Evolutionary conservation across 2,888 invertebrate genomes (phyloP).

Genomic region (Trichacis sp.): DNA sequence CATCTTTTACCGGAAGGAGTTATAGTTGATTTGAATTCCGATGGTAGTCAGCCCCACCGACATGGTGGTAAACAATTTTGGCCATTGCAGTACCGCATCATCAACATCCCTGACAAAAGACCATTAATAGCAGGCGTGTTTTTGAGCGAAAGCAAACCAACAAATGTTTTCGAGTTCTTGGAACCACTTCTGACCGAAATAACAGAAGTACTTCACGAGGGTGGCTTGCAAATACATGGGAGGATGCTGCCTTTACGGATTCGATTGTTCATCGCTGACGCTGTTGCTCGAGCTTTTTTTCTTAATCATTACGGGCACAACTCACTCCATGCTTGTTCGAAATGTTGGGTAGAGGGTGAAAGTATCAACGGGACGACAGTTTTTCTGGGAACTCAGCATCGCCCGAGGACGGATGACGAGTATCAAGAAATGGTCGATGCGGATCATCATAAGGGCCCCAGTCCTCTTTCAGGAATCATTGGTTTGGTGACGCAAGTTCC

Average conservation of each 20-base stretch:
- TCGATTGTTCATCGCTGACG: conserved; percentile 25
- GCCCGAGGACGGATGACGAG: not conserved
- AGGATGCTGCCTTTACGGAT: conserved; percentile 12
- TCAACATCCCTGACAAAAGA: conserved; percentile 11
- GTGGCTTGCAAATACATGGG: conserved; percentile 13
- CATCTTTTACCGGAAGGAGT: no score
- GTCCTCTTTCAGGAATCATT: not conserved
- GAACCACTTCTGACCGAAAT: conserved; percentile 19
- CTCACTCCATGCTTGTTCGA: conserved; percentile 21
- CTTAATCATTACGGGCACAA: conserved; percentile 15
- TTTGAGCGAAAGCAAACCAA: conserved; percentile 11
- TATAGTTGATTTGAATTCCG: not conserved
- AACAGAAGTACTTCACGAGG: conserved; percentile 6
- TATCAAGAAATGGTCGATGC: not conserved
- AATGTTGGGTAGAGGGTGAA: conserved; percentile 22
- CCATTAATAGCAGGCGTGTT: conserved; percentile 24
- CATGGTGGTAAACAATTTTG: conserved; percentile 2
- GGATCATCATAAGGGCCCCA: not conserved
- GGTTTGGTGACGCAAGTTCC: not conserved
- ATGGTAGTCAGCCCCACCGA: not conserved
- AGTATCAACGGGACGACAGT: not conserved
- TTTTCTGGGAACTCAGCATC: not conserved
- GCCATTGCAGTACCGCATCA: conserved; percentile 12
- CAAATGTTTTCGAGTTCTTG: conserved; percentile 16
- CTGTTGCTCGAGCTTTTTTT: conserved; percentile 20